phyloP scores from a whole-genome alignment of 2,888 invertebrate genomes.

The Hyles lineata region DNA sequence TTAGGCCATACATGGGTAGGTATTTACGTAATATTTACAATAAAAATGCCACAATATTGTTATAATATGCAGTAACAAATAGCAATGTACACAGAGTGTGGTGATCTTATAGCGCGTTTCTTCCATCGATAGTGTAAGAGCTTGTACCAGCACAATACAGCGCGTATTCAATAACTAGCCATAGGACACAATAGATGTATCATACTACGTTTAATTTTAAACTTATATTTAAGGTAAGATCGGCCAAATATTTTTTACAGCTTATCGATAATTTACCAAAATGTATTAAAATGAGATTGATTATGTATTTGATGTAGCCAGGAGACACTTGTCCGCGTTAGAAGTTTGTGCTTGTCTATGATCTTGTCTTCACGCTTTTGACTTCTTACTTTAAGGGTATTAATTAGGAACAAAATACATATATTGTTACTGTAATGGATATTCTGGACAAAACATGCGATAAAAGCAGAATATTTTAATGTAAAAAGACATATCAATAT shows the following conservation, averaged over 20 bases:
- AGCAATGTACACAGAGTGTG: background rate
- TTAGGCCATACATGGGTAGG: background rate
- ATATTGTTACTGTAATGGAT: too few species aligned
- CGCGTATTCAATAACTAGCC: slow-evolving; percentile 6
- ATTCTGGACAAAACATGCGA: too few species aligned
- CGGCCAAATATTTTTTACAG: slow-evolving; percentile 63
- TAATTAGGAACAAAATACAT: too few species aligned
- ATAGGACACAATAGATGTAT: slow-evolving; percentile 15
- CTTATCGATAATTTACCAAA: slow-evolving; percentile 55
- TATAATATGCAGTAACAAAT: background rate
- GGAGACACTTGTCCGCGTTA: slow-evolving; percentile 4
- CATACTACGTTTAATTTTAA: slow-evolving; percentile 36
- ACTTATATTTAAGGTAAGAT: slow-evolving; percentile 53
- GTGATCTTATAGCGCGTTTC: background rate
- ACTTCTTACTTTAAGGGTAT: background rate
- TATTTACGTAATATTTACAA: background rate
- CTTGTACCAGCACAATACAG: background rate
- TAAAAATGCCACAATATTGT: background rate
- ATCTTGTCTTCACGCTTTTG: slow-evolving; percentile 1
- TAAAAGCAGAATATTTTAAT: too few species aligned
- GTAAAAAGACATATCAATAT: background rate
- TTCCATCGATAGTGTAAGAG: background rate
- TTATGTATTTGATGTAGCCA: slow-evolving; percentile 14
- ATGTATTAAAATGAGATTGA: slow-evolving; percentile 62
- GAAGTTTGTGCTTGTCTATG: slow-evolving; percentile 1